Conservation (phyloP, 2,888 invertebrate species). For the Xylophagus ater region DNA sequence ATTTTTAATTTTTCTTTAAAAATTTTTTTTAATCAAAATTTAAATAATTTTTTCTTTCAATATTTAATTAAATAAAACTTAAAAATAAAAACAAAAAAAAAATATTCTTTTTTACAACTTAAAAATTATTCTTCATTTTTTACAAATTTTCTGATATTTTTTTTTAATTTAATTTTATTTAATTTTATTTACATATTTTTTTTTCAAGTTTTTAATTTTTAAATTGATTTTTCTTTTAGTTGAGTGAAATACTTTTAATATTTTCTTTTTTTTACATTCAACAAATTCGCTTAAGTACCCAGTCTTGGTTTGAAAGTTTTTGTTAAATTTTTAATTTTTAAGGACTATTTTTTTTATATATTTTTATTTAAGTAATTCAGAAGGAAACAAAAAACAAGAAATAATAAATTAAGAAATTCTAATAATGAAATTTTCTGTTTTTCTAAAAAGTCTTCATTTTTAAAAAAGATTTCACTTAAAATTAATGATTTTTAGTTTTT, state of each 20-base stretch:
- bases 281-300: conserved; percentile 4
- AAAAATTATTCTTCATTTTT: conserved; percentile 1
- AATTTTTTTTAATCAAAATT: conserved; percentile 3
- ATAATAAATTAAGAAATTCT: no score
- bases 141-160: not conserved
- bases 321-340: no score
- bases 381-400: no score
- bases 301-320: conserved; percentile 1
- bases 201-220: not conserved
- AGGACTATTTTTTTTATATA: no score
- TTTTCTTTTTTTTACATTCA: not conserved
- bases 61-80: conserved; percentile 3
- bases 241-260: no score
- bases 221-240: not conserved
- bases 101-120: conserved; percentile 1
- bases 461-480: not conserved
- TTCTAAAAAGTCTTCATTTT: not conserved
- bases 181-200: not conserved
- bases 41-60: not conserved
- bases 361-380: conserved; percentile 8
- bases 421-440: conserved; percentile 2
- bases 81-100: no score
- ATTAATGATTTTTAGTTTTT: conserved; percentile 4
- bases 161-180: not conserved
- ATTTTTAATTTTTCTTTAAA: conserved; percentile 4